Percentiles rank a stretch among this genome's conserved stretches.
Conservation (phyloP, 2,113 vertebrate genomes). For the Cyprinodon brontotheroides region DNA sequence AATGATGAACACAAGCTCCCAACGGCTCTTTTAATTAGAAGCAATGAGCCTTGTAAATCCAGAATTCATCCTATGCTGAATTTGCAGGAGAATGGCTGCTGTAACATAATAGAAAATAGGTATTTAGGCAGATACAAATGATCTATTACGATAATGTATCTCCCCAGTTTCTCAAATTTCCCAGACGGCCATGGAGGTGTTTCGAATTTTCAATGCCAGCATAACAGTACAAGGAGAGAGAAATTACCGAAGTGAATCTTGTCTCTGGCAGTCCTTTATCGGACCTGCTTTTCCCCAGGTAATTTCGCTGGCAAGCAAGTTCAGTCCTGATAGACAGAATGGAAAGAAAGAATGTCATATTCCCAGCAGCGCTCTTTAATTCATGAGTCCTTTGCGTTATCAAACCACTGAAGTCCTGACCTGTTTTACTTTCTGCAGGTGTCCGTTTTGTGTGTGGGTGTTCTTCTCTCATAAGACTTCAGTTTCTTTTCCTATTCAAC, state of each 20-base stretch:
- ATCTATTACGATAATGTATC: constrained; percentile 68
- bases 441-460: constrained; percentile 69
- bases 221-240: constrained; percentile 54
- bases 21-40: constrained; percentile 54
- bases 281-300: constrained; percentile 69
- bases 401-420: constrained; percentile 76
- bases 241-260: constrained; percentile 70
- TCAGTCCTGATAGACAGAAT: constrained; percentile 74
- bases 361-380: constrained; percentile 76
- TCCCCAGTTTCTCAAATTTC: constrained; percentile 56
- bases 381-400: constrained; percentile 79
- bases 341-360: constrained; percentile 77
- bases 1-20: constrained; percentile 39
- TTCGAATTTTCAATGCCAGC: constrained; percentile 65
- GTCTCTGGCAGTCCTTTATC: constrained; percentile 74
- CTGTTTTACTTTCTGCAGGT: constrained; percentile 78
- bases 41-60: constrained; percentile 63
- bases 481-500: constrained; percentile 52
- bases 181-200: constrained; percentile 56
- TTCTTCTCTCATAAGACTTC: constrained; percentile 64
- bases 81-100: constrained; percentile 45
- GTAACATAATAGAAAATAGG: constrained; percentile 51
- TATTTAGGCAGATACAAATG: constrained; percentile 65
- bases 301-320: constrained; percentile 70
- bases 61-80: constrained; percentile 50